These are phyloP conservation scores for Lepidostoma basale DNA, from an alignment of 1,140 invertebrate species.

Conservation along the genomic window DNA sequence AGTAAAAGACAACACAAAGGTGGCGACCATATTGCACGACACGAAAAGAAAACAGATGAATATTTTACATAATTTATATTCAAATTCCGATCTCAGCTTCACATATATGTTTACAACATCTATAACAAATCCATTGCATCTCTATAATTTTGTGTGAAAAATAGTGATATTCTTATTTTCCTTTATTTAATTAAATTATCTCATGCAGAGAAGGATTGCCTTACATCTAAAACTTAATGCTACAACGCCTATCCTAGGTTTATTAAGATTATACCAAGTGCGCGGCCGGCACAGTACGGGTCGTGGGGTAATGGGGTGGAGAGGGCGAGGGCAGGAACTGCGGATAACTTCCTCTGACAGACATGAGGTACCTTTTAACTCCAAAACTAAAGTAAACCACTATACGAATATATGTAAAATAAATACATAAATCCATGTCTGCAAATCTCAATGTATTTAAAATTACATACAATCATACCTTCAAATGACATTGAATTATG, in stretches of 20 bases:
- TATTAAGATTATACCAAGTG: slow-evolving; percentile 18
- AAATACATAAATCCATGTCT: too few relatives aligned
- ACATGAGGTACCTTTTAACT: too few relatives aligned
- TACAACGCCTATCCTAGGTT: not conserved
- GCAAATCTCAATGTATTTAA: too few relatives aligned
- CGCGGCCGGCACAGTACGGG: not conserved
- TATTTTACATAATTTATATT: not conserved
- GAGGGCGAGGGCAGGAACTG: not conserved
- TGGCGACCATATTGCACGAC: too few relatives aligned
- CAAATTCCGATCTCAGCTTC: slow-evolving; percentile 10
- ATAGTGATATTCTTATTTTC: slow-evolving; percentile 7
- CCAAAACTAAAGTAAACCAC: too few relatives aligned
- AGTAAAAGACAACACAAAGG: too few relatives aligned
- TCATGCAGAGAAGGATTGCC: not conserved
- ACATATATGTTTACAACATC: slow-evolving; percentile 14
- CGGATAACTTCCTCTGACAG: not conserved
- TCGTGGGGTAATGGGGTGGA: not conserved
- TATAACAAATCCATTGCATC: slow-evolving; percentile 6
- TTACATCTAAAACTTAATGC: slow-evolving; percentile 2
- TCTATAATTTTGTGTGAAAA: slow-evolving; percentile 8
- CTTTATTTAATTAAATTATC: not conserved
- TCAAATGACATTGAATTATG: too few relatives aligned
- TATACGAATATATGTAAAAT: too few relatives aligned
- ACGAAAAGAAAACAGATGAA: not conserved
- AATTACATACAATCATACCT: too few relatives aligned